phyloP scores from a whole-genome alignment of 2,797 vertebrate species.

The Sylvia borin region DNA sequence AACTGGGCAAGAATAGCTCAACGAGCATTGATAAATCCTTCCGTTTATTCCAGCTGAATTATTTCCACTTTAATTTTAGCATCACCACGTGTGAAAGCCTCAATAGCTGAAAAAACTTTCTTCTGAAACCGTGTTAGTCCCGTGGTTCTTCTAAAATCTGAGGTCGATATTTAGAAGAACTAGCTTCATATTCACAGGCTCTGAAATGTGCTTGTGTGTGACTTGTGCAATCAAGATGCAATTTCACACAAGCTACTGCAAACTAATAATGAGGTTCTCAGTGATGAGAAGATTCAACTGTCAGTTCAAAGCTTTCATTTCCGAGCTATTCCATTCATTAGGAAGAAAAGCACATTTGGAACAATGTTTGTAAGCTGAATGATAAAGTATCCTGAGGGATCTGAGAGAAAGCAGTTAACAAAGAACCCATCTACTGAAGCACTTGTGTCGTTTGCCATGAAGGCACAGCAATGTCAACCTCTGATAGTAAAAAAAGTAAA shows the following conservation, averaged over 20 bases:
- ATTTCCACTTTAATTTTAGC: conserved; percentile 19
- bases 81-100: not conserved
- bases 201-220: not conserved
- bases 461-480: not conserved
- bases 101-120: not conserved
- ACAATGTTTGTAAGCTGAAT: not conserved
- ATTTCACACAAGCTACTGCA: not conserved
- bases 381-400: conserved; percentile 6
- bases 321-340: not conserved
- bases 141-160: not conserved
- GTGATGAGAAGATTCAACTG: not conserved
- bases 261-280: conserved; percentile 28
- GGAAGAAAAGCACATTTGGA: not conserved
- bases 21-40: not conserved
- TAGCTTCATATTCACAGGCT: not conserved
- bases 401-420: not conserved
- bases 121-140: not conserved
- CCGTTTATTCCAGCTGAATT: not conserved
- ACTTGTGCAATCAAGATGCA: not conserved
- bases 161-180: not conserved
- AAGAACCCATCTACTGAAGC: not conserved
- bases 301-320: conserved; percentile 21
- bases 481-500: not conserved
- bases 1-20: not conserved
- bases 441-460: not conserved